These are phyloP conservation scores for Zaprionus davidi DNA, from an alignment of 1,140 invertebrate species.

Conservation along the genomic window DNA sequence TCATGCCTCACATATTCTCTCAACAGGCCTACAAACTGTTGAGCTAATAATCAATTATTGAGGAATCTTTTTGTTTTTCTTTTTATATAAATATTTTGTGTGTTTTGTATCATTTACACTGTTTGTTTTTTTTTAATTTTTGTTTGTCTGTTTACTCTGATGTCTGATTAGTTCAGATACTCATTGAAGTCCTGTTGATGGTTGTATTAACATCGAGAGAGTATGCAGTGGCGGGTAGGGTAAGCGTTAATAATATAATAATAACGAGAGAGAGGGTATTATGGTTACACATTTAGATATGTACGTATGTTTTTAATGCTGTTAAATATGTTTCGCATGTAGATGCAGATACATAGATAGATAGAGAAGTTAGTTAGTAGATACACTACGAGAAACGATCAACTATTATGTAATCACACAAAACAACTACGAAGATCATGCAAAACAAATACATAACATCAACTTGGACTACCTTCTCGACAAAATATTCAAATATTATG, in stretches of 20 bases:
- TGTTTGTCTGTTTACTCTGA: constrained; percentile 39
- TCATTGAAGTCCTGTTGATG: constrained; percentile 84
- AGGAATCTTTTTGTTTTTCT: constrained; percentile 6
- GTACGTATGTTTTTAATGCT: constrained; percentile 26
- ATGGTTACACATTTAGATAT: constrained; percentile 79
- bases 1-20: neutral
- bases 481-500: constrained; percentile 7
- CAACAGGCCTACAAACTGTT: constrained; percentile 20
- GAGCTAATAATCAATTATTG: neutral
- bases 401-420: constrained; percentile 17
- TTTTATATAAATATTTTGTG: constrained; percentile 5
- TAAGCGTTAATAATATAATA: constrained; percentile 82
- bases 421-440: constrained; percentile 73
- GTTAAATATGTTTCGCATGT: constrained; percentile 17
- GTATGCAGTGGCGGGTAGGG: constrained; percentile 82
- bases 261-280: constrained; percentile 79
- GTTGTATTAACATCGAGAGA: constrained; percentile 79
- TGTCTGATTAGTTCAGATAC: constrained; percentile 79
- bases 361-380: constrained; percentile 59
- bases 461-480: constrained; percentile 36
- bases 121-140: constrained; percentile 9
- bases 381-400: constrained; percentile 8
- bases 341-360: constrained; percentile 14
- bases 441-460: constrained; percentile 61
- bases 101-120: constrained; percentile 35